phyloP scores from a whole-genome alignment of 2,888 invertebrate species.

The Metopia argyrocephala region DNA sequence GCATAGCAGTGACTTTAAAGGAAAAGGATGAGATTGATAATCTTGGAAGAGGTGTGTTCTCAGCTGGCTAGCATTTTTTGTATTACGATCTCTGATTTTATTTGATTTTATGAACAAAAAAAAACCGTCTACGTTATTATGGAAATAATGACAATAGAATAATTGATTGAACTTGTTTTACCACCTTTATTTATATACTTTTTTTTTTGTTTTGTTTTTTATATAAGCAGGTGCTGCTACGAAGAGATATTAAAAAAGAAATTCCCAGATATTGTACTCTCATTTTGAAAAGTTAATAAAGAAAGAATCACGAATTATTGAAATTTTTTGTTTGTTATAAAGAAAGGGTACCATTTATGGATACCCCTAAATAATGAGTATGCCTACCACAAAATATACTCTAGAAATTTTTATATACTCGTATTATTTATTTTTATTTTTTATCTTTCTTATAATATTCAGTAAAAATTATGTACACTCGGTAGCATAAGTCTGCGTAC shows the following conservation, averaged over 20 bases:
- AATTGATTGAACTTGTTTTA: constrained; percentile 2
- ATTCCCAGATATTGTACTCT: neutral
- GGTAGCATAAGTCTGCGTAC: no score
- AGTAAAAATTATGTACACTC: no score
- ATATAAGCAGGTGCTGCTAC: constrained; percentile 40
- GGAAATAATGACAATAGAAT: constrained; percentile 33
- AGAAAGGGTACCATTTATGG: no score
- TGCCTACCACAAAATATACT: no score
- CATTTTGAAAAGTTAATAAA: no score
- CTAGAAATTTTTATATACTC: no score
- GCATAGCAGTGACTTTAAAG: constrained; percentile 35
- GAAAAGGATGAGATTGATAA: constrained; percentile 45
- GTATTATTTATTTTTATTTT: no score
- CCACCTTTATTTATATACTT: neutral
- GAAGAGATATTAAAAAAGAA: neutral
- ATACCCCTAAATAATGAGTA: no score
- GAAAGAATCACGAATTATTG: no score
- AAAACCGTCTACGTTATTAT: neutral
- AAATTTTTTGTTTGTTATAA: no score
- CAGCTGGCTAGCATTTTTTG: neutral
- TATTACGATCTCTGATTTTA: neutral
- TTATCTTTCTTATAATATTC: no score
- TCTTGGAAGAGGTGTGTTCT: constrained; percentile 36
- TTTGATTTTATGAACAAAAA: no score
- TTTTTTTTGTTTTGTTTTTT: constrained; percentile 11